Evolutionary conservation across 2,113 vertebrate species (phyloP).

Genomic region (Pterophyllum scalare): DNA sequence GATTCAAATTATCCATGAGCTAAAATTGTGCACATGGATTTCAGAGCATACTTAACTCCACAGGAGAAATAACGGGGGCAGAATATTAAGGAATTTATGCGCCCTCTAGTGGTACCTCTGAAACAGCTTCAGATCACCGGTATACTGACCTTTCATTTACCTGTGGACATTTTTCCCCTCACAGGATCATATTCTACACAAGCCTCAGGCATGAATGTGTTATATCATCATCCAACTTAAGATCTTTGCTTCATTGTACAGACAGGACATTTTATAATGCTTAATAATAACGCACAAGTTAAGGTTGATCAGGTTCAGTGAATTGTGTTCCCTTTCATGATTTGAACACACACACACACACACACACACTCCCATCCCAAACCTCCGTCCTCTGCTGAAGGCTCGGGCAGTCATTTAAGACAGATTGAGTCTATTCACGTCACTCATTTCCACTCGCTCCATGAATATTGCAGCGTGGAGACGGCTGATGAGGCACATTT

Average conservation of each 20-base stretch:
- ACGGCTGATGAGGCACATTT: constrained; percentile 69
- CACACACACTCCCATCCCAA: neutral
- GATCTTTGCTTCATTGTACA: neutral
- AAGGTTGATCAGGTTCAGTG: neutral
- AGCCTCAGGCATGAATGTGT: neutral
- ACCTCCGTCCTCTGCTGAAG: constrained; percentile 9
- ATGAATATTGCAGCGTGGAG: constrained; percentile 63
- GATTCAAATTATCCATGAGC: neutral
- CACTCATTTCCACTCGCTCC: constrained; percentile 39
- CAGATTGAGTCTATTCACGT: constrained; percentile 24
- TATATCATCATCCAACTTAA: neutral
- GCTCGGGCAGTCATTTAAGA: constrained; percentile 33
- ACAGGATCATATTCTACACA: neutral
- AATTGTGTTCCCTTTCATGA: neutral
- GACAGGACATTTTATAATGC: neutral
- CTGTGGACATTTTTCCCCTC: neutral
- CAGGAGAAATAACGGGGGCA: neutral
- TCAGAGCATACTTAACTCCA: neutral
- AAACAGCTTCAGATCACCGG: neutral
- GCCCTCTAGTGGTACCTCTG: constrained; percentile 59
- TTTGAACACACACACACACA: neutral
- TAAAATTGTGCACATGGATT: neutral
- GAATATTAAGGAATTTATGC: constrained; percentile 29
- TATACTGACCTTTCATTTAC: neutral
- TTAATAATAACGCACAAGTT: neutral